phyloP scores from a whole-genome alignment of 2,113 vertebrate genomes.

The Apodemus speciosus region DNA sequence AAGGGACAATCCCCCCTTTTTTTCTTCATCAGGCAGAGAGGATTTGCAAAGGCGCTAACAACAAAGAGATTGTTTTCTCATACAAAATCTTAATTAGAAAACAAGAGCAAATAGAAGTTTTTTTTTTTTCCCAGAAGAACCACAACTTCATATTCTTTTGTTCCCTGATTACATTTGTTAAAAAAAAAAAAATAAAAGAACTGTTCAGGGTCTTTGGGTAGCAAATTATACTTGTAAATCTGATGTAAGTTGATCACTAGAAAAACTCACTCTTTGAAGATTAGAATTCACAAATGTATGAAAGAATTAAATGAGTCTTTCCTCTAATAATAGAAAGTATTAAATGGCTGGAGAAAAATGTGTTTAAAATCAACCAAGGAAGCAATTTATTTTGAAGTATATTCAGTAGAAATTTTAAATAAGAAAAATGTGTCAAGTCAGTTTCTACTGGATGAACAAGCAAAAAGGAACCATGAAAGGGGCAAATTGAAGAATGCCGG shows the following conservation, averaged over 20 bases:
- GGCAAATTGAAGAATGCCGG: neutral
- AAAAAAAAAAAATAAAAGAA: constrained; percentile 71
- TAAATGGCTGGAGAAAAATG: constrained; percentile 65
- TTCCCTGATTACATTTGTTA: constrained; percentile 81
- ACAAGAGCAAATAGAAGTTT: constrained; percentile 71
- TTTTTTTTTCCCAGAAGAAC: constrained; percentile 66
- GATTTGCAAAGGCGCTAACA: constrained; percentile 65
- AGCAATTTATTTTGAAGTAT: constrained; percentile 77
- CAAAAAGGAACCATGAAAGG: constrained; percentile 28
- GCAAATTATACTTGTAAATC: constrained; percentile 81
- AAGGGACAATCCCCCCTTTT: constrained; percentile 21
- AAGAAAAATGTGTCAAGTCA: constrained; percentile 61
- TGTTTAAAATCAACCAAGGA: constrained; percentile 74
- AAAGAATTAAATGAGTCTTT: constrained; percentile 73
- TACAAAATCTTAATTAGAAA: constrained; percentile 78
- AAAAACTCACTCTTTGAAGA: constrained; percentile 78
- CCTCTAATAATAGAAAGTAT: constrained; percentile 66
- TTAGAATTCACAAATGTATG: constrained; percentile 70
- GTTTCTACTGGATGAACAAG: constrained; percentile 46
- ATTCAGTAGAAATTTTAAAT: constrained; percentile 75
- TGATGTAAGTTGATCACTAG: constrained; percentile 71
- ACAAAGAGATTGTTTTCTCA: constrained; percentile 73
- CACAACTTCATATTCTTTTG: constrained; percentile 32
- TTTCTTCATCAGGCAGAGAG: constrained; percentile 62
- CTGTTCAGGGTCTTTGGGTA: constrained; percentile 70